Evolutionary conservation across 2,797 vertebrate species (phyloP), one percentile per base, ranked within the genome.

Genomic region (Lutjanus argentimaculatus): DNA sequence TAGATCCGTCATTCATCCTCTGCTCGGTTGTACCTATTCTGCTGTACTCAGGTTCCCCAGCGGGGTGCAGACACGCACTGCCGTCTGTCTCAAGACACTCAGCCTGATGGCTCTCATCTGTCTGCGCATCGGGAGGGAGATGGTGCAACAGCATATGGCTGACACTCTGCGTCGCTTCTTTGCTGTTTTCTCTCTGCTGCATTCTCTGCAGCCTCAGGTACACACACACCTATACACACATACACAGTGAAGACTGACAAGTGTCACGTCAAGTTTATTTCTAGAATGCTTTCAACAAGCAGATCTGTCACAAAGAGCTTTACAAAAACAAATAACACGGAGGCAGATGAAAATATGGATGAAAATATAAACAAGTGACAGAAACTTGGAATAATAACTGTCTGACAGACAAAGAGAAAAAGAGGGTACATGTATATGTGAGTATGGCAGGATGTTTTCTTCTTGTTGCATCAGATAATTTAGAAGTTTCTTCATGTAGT

Each of bases 111-210:
- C 97, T 36, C 95, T 99, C 86, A 98, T 99, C 90, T 99, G 98
- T 86, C 92, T 99, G 85, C 96, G 99, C 59, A 99, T 99, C 0
- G 99, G 99, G 68, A 96, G 97, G 80, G 98, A 99, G 95, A 99
- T 99, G 98, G 98, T 99, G 83, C 98, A 98, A 76, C 98, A 97
- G 93, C 97, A 99, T 92, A 96, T 99, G 93, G 97, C 97, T 4
- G 96, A 98, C 81, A 97, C 97, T 0, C 96, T 99, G 73, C 85
- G 93, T 22, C 95, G 90, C 55, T 99, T 99, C 94, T 99, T 99
- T 4, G 92, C 95, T 13, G 96, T 97, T 5, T 99, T 99, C 85
- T 97, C 98, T 0, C 89, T 97, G 82, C 88, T 97, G 84, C 95
- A 96, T 43, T 96, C 93, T 86, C 93, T 98, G 73, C 95, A 89